These are phyloP conservation scores for Fistularia tabacaria DNA, from an alignment of 2,797 vertebrate species.

Conservation along the genomic window DNA sequence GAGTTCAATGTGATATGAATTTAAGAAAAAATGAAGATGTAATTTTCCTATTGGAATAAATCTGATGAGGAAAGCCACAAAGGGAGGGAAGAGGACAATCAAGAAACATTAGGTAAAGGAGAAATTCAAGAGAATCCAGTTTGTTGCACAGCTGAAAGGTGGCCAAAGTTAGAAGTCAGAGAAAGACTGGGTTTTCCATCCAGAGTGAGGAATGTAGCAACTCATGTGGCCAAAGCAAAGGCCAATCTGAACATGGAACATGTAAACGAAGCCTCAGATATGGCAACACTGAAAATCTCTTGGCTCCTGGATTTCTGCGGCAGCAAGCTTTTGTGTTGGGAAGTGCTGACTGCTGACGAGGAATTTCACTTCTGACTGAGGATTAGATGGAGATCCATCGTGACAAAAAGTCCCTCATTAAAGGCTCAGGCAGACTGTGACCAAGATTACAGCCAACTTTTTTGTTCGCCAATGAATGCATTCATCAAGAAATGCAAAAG, in stretches of 20 bases:
- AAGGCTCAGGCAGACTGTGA: conserved; percentile 61
- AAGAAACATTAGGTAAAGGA: conserved; percentile 8
- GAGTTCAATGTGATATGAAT: too few species aligned
- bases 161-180: conserved; percentile 63
- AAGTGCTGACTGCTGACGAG: conserved; percentile 68
- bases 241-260: conserved; percentile 52
- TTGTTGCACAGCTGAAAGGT: conserved; percentile 48
- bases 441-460: conserved; percentile 56
- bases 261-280: conserved; percentile 60
- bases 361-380: conserved; percentile 55
- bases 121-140: conserved; percentile 52
- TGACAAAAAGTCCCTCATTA: conserved; percentile 65
- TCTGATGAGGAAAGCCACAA: conserved; percentile 45
- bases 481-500: conserved; percentile 19
- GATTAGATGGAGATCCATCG: conserved; percentile 60
- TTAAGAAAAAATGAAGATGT: too few species aligned
- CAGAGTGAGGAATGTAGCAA: conserved; percentile 34
- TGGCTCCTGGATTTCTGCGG: conserved; percentile 58
- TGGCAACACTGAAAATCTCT: conserved; percentile 55
- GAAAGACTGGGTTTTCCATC: conserved; percentile 52
- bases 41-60: too few species aligned
- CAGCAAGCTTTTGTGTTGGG: conserved; percentile 58
- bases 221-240: conserved; percentile 51
- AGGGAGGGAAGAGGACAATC: conserved; percentile 19
- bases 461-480: conserved; percentile 46